Evolutionary conservation across 1,140 invertebrate species (phyloP), one percentile per base, ranked within the genome.

Genomic region (Macrosteles quadrilineatus): DNA sequence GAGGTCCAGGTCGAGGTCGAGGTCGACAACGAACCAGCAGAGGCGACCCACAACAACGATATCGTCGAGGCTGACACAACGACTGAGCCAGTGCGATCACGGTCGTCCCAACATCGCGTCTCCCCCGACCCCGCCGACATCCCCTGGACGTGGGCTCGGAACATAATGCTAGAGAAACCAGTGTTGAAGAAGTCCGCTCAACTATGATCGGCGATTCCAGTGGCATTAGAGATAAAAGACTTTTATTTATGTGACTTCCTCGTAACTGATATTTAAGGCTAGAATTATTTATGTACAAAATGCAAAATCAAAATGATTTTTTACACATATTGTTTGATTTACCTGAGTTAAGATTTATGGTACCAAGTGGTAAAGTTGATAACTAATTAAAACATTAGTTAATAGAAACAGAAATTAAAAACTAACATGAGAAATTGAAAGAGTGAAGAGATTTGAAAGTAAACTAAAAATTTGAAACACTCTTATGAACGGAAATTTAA

Each of bases 91-190:
- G n/a, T 30, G 4, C 12, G 27, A 25, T 59, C 55, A 4, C 21
- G 55, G n/a, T 50, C 47, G 21, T 21, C 14, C 4, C 47, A 50
- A 4, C 25, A 59, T 25, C 25, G 25, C 25, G 9, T 2, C 55
- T 59, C 55, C 21, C 55, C 55, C 27, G 55, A 59, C 4, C 55
- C 55, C 40, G 30, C 47, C 11, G 53, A 71, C 14, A 62, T 75
- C 23, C 73, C 74, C 14, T 78, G 77, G 77, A 69, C 72, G 17
- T 77, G 77, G 77, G 74, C 76, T 6, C 73, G 73, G 64, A 74
- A 77, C 62, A 77, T 77, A 21, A 73, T 75, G 74, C 71, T 77
- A 1, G 75, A 78, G 53, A 78, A 76, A 72, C 77, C 76, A 2
- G 73, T 76, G 36, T 27, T 66, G 63, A 66, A 66, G 27, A 43